Conservation (phyloP, 2,113 vertebrate genomes). For the Xenopus tropicalis region UCB_Xtro_10.0 CM004445.2:98586001-98586500, state of each 20-base stretch:
- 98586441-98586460: too few species aligned
- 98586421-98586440: too few species aligned
- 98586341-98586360: too few species aligned
- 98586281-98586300: too few species aligned
- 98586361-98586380: too few species aligned
- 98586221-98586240: background rate
- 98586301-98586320: too few species aligned
- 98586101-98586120: constrained; percentile 38
- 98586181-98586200: background rate
- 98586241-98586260: background rate
- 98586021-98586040: constrained; percentile 26
- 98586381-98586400: too few species aligned
- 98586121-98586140: constrained; percentile 19
- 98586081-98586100: constrained; percentile 36
- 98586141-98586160: constrained; percentile 36
- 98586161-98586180: constrained; percentile 17
- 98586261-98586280: too few species aligned
- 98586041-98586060: constrained; percentile 36
- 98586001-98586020: constrained; percentile 40
- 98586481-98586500: too few species aligned
- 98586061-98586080: constrained; percentile 19
- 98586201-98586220: constrained; percentile 1
- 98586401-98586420: too few species aligned
- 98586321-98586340: too few species aligned
- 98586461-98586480: too few species aligned